Conservation (phyloP, 2,888 invertebrate genomes). For the Macrosoma leucophasiata region DNA sequence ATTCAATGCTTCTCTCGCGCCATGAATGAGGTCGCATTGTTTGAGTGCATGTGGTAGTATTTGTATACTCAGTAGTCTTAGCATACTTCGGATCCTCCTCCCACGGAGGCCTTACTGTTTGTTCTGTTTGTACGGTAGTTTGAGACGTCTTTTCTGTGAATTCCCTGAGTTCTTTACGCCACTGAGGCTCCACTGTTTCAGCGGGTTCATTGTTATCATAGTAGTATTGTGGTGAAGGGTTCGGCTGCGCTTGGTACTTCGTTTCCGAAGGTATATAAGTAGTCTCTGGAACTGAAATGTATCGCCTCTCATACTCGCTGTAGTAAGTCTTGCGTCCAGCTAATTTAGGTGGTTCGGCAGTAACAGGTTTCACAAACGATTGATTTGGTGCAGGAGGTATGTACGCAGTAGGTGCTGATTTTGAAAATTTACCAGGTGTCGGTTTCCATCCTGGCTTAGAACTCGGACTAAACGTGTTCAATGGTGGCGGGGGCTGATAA, state of each 20-base stretch:
- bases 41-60: conserved; percentile 67
- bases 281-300: conserved; percentile 64
- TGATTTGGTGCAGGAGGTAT: conserved; percentile 69
- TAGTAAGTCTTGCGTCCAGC: conserved; percentile 67
- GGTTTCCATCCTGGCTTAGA: conserved; percentile 48
- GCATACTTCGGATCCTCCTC: conserved; percentile 50
- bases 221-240: conserved; percentile 64
- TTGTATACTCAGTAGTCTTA: conserved; percentile 45
- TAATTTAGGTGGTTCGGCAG: conserved; percentile 41
- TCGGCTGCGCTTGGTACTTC: conserved; percentile 60
- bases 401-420: conserved; percentile 54
- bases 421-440: conserved; percentile 45
- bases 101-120: conserved; percentile 60
- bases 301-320: conserved; percentile 68
- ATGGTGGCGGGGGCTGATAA: conserved; percentile 45
- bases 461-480: conserved; percentile 34
- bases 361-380: conserved; percentile 57
- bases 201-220: conserved; percentile 61
- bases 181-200: conserved; percentile 59
- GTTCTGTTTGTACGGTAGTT: conserved; percentile 42
- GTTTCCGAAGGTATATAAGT: conserved; percentile 61
- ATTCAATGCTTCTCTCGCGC: conserved; percentile 66
- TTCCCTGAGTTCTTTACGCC: conserved; percentile 68
- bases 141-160: conserved; percentile 63
- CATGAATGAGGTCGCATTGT: conserved; percentile 61